Evolutionary conservation across 2,888 invertebrate genomes (phyloP), one percentile per base, ranked within the genome.

Genomic region (Phasia obesa): DNA sequence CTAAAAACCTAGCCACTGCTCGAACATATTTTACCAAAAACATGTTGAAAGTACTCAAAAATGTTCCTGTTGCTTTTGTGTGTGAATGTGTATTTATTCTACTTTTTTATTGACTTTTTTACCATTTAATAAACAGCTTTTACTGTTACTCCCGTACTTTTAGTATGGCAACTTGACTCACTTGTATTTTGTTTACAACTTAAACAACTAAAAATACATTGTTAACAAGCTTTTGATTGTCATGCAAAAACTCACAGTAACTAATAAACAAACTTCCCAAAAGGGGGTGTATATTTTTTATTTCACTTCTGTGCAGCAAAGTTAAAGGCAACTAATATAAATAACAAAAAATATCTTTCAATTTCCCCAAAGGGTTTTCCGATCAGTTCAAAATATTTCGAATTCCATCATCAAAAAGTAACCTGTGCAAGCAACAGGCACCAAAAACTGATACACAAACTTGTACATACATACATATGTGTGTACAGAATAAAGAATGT

Each of bases 341-440:
- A 57, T 38, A 67, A 31, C 15, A 53, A 53, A 27, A 65, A 51
- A 71, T 87, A 87, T 86, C 88, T 90, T 88, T 89, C 89, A 88
- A 90, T 90, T 91, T 89, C 89, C 89, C 91, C 87, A 75, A 88
- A 87, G 89, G 90, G 87, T 86, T 87, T 89, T 88, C 88, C 89
- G 89, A 91, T 90, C 88, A 91, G 84, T 86, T 85, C 80, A 74
- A 80, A 84, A 75, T 82, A 78, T 78, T 84, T 84, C 60, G 27
- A 82, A 85, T 85, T 71, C 78, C 80, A 84, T 76, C 84, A 80
- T 74, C 64, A 73, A 76, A 55, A 80, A 51, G 59, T 57, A 42
- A 62, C 38, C 51, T 53, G n/a, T n/a, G 55, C 44, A 64, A 71
- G 64, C 71, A 78, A 71, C 71, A 78, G 51, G 69, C 59, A 53